Evolutionary conservation across 1,140 invertebrate genomes (phyloP), one percentile per base, ranked within the genome.

Genomic region (Bilobella aurantiaca): DNA sequence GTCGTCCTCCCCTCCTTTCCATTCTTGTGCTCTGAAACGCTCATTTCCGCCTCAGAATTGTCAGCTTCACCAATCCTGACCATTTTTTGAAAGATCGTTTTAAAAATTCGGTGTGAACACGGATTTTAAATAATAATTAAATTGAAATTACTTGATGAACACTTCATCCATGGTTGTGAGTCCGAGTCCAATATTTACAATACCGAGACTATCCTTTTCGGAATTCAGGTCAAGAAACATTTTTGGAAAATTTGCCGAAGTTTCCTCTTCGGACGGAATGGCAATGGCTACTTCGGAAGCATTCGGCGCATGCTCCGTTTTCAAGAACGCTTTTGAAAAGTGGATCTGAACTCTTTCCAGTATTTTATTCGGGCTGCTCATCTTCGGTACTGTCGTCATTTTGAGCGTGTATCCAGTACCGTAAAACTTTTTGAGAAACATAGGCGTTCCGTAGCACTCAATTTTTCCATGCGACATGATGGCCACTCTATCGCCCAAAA

Each of bases 401-500:
- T 62, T 67, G 23, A 73, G 53, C 1, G 66, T 73, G 29, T 70
- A 70, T 23, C 71, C 71, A 28, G 68, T 66, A 64, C 81, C 81
- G 69, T 80, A 81, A 25, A 74, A 75, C 65, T 77, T 79, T 72
- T 85, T 85, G 12, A 84, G 74, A 73, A 81, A 84, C 23, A 83
- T 73, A 21, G 79, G 77, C 1, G 81, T 79, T 18, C 83, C 83
- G 69, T 77, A 77, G 69, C 81, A 80, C 53, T 77, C 75, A 18
- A 85, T 74, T 66, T 80, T 75, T 34, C 83, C 83, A 67, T 82
- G 75, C 1, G 78, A 77, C 29, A 84, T 81, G 63, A 84, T 83
- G 2, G 81, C 82, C 32, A 84, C 82, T 47, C 83, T 69, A 69
- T 84, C 83, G 3, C 82, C 81, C 1, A 84, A 74, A 5, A 83